Percentiles rank a stretch among this genome's conserved stretches.
Conservation (phyloP, 2,888 invertebrate genomes). For the Melinaea menophilus region DNA sequence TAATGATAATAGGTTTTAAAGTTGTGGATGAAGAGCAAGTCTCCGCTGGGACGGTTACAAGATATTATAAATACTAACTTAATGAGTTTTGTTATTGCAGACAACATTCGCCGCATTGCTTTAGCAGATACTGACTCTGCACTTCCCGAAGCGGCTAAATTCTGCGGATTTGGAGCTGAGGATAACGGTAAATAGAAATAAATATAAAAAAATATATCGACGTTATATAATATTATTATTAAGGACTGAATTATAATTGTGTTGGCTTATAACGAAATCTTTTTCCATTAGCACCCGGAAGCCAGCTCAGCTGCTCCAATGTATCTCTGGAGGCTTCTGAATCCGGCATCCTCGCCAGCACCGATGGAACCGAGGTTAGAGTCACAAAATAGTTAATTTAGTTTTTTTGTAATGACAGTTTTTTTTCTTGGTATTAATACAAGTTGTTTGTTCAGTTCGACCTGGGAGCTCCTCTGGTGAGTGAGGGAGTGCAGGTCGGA, state of each 20-base stretch:
- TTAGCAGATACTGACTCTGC: conserved; percentile 22
- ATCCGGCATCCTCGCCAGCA: not conserved
- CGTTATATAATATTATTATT: no score
- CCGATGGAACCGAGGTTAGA: not conserved
- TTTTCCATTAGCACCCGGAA: conserved; percentile 5
- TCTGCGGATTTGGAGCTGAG: conserved; percentile 45
- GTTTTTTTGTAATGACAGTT: conserved; percentile 18
- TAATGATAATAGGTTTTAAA: no score
- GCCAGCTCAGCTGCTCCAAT: conserved; percentile 5
- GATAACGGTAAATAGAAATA: conserved; percentile 36
- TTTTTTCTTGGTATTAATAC: not conserved
- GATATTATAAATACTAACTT: no score
- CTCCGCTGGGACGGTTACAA: no score
- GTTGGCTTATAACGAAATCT: not conserved
- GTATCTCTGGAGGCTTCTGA: not conserved
- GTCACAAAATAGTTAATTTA: not conserved
- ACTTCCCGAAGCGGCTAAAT: conserved; percentile 28
- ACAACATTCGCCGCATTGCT: conserved; percentile 36
- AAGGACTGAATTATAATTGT: no score
- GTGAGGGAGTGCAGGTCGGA: conserved; percentile 43
- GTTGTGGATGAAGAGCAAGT: no score
- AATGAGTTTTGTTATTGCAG: conserved; percentile 36
- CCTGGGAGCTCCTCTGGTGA: conserved; percentile 50
- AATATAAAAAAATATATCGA: no score
- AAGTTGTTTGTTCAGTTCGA: conserved; percentile 45